A percentile compares a stretch with the other conserved stretches of the same genome.
phyloP scores from a whole-genome alignment of 2,888 invertebrate genomes.

The Lepidochitona cinerea region DNA sequence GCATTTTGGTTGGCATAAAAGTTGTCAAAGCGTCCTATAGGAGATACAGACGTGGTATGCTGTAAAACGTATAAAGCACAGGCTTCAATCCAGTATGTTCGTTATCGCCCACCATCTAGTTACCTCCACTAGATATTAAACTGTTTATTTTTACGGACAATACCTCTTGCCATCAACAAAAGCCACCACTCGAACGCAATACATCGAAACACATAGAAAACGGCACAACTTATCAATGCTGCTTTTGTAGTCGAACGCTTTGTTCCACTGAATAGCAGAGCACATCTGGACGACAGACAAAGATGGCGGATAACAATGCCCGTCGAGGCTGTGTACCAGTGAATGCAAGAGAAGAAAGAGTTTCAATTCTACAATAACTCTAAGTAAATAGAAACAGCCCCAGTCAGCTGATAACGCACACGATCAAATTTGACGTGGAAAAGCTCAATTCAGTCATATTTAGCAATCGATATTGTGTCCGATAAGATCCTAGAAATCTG shows the following conservation, averaged over 20 bases:
- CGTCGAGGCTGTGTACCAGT: neutral
- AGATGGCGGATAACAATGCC: neutral
- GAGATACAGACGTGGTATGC: too few species aligned
- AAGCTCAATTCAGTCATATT: neutral
- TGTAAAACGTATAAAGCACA: too few species aligned
- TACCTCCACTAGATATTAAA: neutral
- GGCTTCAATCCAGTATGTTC: too few species aligned
- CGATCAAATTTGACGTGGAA: neutral
- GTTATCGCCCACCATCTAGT: neutral
- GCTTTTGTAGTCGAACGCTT: neutral
- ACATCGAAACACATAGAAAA: neutral
- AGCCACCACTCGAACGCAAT: neutral
- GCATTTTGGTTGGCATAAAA: too few species aligned
- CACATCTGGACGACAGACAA: constrained; percentile 1
- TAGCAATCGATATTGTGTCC: neutral
- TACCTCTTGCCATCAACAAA: neutral
- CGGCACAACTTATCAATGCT: neutral
- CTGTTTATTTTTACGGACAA: constrained; percentile 1
- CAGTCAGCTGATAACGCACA: neutral
- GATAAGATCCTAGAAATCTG: too few species aligned
- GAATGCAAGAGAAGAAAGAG: neutral
- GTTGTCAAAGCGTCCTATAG: too few species aligned
- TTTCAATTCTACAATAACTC: neutral
- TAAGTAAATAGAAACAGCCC: neutral
- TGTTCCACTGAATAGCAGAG: neutral